Conservation (phyloP, 2,797 vertebrate species). For the Natrix natrix region DNA sequence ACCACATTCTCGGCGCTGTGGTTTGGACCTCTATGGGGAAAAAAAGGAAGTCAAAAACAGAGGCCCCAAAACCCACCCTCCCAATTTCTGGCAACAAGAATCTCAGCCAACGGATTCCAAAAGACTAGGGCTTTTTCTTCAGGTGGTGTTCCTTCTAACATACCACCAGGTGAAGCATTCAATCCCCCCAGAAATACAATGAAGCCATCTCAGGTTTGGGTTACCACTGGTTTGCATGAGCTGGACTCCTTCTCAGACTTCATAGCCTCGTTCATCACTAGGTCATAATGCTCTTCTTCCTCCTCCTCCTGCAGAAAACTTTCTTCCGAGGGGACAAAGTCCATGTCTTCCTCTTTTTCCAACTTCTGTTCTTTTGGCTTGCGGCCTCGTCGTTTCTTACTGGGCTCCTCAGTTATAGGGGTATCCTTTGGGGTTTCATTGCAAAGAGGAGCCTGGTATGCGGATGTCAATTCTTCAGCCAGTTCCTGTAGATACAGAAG, state of each 20-base stretch:
- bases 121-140: not conserved
- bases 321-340: conserved; percentile 80
- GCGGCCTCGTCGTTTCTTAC: conserved; percentile 61
- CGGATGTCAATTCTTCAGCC: conserved; percentile 76
- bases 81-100: not conserved
- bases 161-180: not conserved
- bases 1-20: conserved; percentile 67
- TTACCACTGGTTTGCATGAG: conserved; percentile 28
- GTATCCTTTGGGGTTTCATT: not conserved
- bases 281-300: conserved; percentile 49
- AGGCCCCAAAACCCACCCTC: not conserved
- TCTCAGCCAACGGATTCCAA: not conserved
- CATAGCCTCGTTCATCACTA: conserved; percentile 48
- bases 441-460: conserved; percentile 49
- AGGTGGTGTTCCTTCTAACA: not conserved
- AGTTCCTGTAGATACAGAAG: conserved; percentile 86
- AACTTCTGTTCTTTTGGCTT: conserved; percentile 60
- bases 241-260: conserved; percentile 61
- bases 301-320: conserved; percentile 30
- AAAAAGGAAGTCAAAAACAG: conserved; percentile 30
- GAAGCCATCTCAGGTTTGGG: not conserved
- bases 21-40: conserved; percentile 67
- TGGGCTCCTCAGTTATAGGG: conserved; percentile 35
- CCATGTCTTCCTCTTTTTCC: conserved; percentile 69
- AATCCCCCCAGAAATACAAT: not conserved